Base-by-base conservation (phyloP, 2,888 invertebrate genomes). In the Poecilobothrus nobilitatus region DNA sequence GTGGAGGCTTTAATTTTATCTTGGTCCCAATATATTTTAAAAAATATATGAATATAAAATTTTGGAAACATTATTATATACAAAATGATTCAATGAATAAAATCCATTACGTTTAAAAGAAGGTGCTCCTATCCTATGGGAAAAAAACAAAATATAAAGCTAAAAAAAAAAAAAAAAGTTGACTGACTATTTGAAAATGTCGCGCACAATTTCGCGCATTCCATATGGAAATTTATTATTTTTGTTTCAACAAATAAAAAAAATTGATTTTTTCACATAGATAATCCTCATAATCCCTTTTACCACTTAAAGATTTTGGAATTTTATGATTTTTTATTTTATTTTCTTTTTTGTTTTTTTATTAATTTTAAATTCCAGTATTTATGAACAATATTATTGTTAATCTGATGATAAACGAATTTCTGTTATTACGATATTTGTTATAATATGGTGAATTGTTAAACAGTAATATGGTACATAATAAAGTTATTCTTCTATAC, bases 241-340 rank as follows among this genome's bases (percentile, higher is more conserved):
- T 6, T 53, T 53, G 9, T 53, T 4, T 27, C 5, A 27, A 27
- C 2, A 27, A 27, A 27, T 27, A 27, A 27, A 4, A 27, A 12
- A 53, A 53, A 53, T 53, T 53, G 53, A 53, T 53, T 65, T 65
- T 20, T 65, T 37, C 37, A 20, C 37, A 37, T 65, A 65, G 65
- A 65, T 65, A 65, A 65, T 65, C 65, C 34, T 10, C 34, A 65
- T 65, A 65, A 65, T 65, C 65, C 27, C 65, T 65, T 65, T 65
- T 65, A 65, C 65, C 65, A 65, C 65, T 65, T 63, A 53, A 53
- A 15, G 53, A 53, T 53, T 53, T 53, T 53, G 53, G 53, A 53
- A 53, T 53, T 53, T 53, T 53, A 53, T 18, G 2, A 12, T 44
- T 44, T 18, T n/a, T 18, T 18, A n/a, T 53, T 53, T 53, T 53